Evolutionary conservation across 37 sponge, comb jelly and placozoan genomes (phyloP).

Genomic region (Crambe crambe): DNA sequence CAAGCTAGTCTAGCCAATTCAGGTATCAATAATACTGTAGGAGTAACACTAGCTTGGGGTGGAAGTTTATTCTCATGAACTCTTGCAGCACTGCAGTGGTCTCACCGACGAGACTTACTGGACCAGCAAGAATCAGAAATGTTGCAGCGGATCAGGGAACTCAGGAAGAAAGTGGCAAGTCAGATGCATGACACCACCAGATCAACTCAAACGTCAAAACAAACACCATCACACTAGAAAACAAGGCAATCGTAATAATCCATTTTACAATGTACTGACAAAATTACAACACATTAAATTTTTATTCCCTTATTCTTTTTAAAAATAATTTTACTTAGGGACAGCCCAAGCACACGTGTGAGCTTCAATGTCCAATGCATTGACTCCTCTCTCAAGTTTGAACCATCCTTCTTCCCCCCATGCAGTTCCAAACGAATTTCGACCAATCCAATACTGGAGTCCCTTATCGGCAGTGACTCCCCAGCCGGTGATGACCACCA

Average conservation of each 20-base stretch:
- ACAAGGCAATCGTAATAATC: neutral
- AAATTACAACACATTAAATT: neutral
- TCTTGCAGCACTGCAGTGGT: slow-evolving; percentile 37
- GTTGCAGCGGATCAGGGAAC: slow-evolving; percentile 35
- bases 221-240: neutral
- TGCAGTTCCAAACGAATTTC: slow-evolving; percentile 84
- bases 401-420: slow-evolving; percentile 90
- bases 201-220: slow-evolving; percentile 6
- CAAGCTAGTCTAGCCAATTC: too few species aligned
- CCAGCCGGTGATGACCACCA: slow-evolving; percentile 76
- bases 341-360: slow-evolving; percentile 78
- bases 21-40: too few species aligned
- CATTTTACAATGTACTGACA: neutral
- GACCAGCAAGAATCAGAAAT: slow-evolving; percentile 53
- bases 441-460: slow-evolving; percentile 73
- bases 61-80: too few species aligned
- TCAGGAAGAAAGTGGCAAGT: slow-evolving; percentile 53
- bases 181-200: slow-evolving; percentile 6
- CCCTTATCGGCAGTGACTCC: slow-evolving; percentile 49
- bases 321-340: slow-evolving; percentile 5
- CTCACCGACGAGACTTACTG: slow-evolving; percentile 40
- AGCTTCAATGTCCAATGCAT: slow-evolving; percentile 66
- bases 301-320: neutral
- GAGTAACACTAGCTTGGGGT: too few species aligned
- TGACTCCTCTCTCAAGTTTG: slow-evolving; percentile 66